Base-by-base conservation (phyloP, 2,888 invertebrate species). In the Tetragnatha montana region DNA sequence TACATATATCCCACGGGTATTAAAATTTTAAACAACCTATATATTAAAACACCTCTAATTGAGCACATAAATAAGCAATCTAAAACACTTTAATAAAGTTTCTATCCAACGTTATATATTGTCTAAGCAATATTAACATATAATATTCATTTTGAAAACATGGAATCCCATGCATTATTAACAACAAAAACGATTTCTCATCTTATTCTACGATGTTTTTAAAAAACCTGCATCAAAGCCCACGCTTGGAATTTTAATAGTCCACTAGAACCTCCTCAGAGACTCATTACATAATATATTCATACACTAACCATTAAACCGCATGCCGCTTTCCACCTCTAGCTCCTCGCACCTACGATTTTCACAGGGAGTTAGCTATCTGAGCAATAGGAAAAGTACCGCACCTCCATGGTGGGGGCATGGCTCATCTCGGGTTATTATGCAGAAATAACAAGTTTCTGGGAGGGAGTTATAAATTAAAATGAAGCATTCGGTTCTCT, bases 401-500 rank as follows among this genome's bases (percentile, higher is more conserved):
- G 22, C 51, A 22, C 51, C 60, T 47, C 2, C 78, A 0, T 4
- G 60, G 22, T 51, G 50, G 60, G 22, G 78, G 50, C 49, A 78
- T 51, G 75, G n/a, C 47, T 47, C 35, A 35, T 50, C 17, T 60
- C 35, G 19, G 21, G 73, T 71, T 81, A 81, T 73, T 81, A 22
- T 50, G 71, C 49, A 50, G 10, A 22, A 21, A 81, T 81, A 60
- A 69, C 47, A 69, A 76, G 60, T 73, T 60, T 35, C 74, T 69
- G 68, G 69, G 49, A 47, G 17, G 22, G 73, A 86, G 73, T 60
- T 74, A 84, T 76, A 84, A 84, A 88, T 88, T 88, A 88, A 79
- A 83, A 84, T 88, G 83, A 84, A 83, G 79, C 80, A 84, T 79
- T 74, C 49, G 71, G 22, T 80, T 82, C 88, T 73, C 73, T 21